Conservation (phyloP, 1,140 invertebrate genomes). For the Drosophila chauvacae region DNA sequence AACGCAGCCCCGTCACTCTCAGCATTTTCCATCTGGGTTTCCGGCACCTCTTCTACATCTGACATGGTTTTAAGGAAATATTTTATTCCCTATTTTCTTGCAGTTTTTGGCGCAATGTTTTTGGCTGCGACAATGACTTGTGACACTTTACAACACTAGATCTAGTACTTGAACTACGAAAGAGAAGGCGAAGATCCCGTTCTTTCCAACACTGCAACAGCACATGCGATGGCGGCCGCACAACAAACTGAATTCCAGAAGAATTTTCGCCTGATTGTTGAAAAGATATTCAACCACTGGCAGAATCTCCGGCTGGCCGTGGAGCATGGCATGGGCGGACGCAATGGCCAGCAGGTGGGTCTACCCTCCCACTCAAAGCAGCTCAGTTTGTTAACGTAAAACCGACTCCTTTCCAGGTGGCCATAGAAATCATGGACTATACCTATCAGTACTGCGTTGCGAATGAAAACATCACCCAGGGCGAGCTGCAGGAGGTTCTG, state of each 20-base stretch:
- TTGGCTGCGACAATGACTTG: constrained; percentile 18
- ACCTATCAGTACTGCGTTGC: constrained; percentile 87
- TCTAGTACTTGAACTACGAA: not conserved
- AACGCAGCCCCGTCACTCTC: constrained; percentile 28
- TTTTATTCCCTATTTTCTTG: constrained; percentile 16
- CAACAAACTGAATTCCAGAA: constrained; percentile 73
- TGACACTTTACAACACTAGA: not conserved
- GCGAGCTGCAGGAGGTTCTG: constrained; percentile 86
- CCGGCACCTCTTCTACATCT: constrained; percentile 53
- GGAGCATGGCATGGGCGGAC: constrained; percentile 88
- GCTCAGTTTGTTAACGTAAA: constrained; percentile 48
- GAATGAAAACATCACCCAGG: constrained; percentile 86
- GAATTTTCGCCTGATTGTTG: constrained; percentile 86
- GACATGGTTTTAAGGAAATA: constrained; percentile 57
- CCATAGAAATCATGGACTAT: constrained; percentile 87
- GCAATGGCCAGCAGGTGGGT: constrained; percentile 87
- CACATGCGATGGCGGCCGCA: constrained; percentile 61
- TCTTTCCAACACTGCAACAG: constrained; percentile 31
- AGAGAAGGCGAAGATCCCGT: no score
- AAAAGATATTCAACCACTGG: constrained; percentile 88
- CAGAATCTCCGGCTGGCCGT: constrained; percentile 87
- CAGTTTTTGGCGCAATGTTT: constrained; percentile 61
- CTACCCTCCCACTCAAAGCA: not conserved
- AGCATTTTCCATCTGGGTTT: constrained; percentile 32
- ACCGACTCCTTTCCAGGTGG: constrained; percentile 84